Percentiles rank a stretch among this genome's conserved stretches.
Evolutionary conservation across 2,113 vertebrate genomes (phyloP).

Genomic region (Prionailurus viverrinus): DNA sequence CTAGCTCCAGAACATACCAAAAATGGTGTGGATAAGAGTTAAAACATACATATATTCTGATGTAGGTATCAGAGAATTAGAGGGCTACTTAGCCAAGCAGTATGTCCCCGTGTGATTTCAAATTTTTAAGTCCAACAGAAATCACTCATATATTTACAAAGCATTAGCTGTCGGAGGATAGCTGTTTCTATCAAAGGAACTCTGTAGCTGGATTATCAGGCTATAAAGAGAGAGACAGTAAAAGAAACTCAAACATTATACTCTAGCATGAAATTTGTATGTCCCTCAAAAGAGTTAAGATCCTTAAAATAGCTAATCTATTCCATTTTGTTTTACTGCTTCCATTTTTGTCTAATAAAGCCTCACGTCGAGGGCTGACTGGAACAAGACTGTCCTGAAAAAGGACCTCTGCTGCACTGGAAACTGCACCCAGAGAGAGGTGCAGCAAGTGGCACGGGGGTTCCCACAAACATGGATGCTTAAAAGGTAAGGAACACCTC

Average conservation of each 20-base stretch:
- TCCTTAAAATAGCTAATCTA: neutral
- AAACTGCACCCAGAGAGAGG: neutral
- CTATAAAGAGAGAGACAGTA: neutral
- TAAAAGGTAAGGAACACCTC: neutral
- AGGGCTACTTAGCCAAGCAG: slow-evolving; percentile 13
- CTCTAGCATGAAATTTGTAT: neutral
- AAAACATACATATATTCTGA: neutral
- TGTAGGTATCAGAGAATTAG: neutral
- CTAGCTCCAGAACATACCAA: slow-evolving; percentile 37
- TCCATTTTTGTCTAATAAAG: slow-evolving; percentile 29
- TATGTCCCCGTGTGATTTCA: neutral
- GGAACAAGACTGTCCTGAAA: neutral
- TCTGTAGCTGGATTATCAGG: neutral
- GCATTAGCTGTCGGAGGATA: neutral
- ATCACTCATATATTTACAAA: neutral
- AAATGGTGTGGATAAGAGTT: neutral
- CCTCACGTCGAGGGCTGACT: neutral
- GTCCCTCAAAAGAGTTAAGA: slow-evolving; percentile 31
- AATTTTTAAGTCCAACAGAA: slow-evolving; percentile 50
- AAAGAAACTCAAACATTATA: slow-evolving; percentile 29
- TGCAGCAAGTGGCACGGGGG: neutral
- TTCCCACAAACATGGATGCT: neutral
- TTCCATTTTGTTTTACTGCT: slow-evolving; percentile 27
- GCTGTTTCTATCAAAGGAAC: slow-evolving; percentile 9
- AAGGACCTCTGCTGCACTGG: neutral